Evolutionary conservation across 2,888 invertebrate genomes (phyloP).

Genomic region (Tetragonula carbonaria): DNA sequence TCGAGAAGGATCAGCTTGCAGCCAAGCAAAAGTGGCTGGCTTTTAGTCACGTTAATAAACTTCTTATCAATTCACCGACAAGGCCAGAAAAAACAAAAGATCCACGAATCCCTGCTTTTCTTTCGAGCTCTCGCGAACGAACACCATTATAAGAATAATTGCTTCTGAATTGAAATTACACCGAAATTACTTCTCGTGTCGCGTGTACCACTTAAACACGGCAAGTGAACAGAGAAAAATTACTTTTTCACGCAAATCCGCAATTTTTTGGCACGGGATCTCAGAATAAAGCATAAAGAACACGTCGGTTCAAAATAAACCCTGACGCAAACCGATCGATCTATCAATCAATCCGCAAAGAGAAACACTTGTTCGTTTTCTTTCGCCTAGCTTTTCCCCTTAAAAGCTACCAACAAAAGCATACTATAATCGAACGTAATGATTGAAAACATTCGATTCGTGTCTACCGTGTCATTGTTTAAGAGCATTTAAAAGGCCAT

Average conservation of each 20-base stretch:
- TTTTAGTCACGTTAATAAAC: conserved; percentile 15
- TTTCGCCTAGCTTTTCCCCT: conserved; percentile 22
- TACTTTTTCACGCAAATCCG: conserved; percentile 34
- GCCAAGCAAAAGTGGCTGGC: not conserved
- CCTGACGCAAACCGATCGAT: conserved; percentile 68
- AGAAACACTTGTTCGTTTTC: conserved; percentile 59
- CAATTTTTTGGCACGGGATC: conserved; percentile 54
- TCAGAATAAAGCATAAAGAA: conserved; percentile 57
- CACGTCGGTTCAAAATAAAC: conserved; percentile 60
- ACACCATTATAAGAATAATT: not conserved
- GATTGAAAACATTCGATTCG: conserved; percentile 2
- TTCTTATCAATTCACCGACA: conserved; percentile 6
- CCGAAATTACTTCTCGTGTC: not conserved
- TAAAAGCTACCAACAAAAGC: conserved; percentile 37
- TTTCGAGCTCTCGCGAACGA: not conserved
- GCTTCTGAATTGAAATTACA: not conserved
- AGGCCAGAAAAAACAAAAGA: not conserved
- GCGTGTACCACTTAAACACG: not conserved
- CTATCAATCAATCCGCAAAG: conserved; percentile 63
- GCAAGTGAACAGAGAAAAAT: not conserved
- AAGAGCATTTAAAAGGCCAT: not conserved
- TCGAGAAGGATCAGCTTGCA: conserved; percentile 50
- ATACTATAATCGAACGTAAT: conserved; percentile 5
- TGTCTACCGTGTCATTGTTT: not conserved
- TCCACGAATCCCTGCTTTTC: not conserved